phyloP scores from a whole-genome alignment of 1,140 invertebrate genomes.

The fruit fly (Drosophila melanogaster) region DNA sequence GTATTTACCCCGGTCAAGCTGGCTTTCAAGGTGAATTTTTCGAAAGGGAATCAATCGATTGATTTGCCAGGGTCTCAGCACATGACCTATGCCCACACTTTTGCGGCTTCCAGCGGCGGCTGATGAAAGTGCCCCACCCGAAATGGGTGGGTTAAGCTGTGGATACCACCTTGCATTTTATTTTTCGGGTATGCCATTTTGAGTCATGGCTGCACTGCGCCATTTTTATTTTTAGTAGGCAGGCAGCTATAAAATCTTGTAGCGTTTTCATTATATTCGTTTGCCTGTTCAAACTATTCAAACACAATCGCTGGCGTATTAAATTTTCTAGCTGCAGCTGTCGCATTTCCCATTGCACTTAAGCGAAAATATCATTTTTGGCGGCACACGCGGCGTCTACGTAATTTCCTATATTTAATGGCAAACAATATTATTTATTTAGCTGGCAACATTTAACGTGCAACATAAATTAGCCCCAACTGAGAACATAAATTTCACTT shows the following conservation, averaged over 20 bases:
- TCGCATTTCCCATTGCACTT: slow-evolving; percentile 53
- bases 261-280: slow-evolving; percentile 14
- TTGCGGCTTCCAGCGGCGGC: slow-evolving; percentile 52
- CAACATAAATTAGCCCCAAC: slow-evolving; percentile 48
- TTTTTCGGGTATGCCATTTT: slow-evolving; percentile 16
- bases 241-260: slow-evolving; percentile 59
- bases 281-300: slow-evolving; percentile 4
- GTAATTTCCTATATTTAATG: slow-evolving; percentile 63
- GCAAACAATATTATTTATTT: slow-evolving; percentile 34
- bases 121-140: slow-evolving; percentile 35
- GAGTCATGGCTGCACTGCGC: slow-evolving; percentile 46
- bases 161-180: slow-evolving; percentile 4
- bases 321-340: slow-evolving; percentile 70
- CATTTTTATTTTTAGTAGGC: slow-evolving; percentile 67
- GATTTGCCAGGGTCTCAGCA: slow-evolving; percentile 29
- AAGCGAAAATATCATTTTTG: slow-evolving; percentile 26
- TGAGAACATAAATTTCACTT: slow-evolving; percentile 59
- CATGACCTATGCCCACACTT: slow-evolving; percentile 63
- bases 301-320: slow-evolving; percentile 62
- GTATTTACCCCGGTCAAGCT: slow-evolving; percentile 13
- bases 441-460: slow-evolving; percentile 16
- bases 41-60: slow-evolving; percentile 74
- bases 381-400: slow-evolving; percentile 63
- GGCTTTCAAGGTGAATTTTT: slow-evolving; percentile 52
- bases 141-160: slow-evolving; percentile 1